A percentile compares a stretch with the other conserved stretches of the same genome.
These are phyloP conservation scores for Callopanchax toddi DNA, from an alignment of 2,113 vertebrate genomes.

Conservation along the genomic window DNA sequence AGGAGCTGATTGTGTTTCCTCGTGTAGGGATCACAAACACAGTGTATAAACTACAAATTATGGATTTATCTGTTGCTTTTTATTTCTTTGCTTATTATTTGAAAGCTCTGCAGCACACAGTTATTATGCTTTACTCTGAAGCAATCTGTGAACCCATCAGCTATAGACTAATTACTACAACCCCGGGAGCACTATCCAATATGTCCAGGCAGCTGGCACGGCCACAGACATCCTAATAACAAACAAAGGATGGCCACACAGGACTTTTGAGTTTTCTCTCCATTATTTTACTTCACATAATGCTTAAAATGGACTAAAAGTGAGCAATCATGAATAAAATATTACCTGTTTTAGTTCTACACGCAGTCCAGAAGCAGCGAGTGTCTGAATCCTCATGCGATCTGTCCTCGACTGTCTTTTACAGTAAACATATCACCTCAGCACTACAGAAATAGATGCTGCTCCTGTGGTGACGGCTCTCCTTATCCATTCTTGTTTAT, in stretches of 20 bases:
- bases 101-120: constrained; percentile 4
- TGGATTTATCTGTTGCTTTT: background rate
- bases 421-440: constrained; percentile 42
- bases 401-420: constrained; percentile 28
- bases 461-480: constrained; percentile 35
- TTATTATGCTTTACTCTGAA: constrained; percentile 7
- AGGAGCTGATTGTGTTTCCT: no score
- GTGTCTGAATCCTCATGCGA: constrained; percentile 14
- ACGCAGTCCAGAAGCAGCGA: constrained; percentile 1
- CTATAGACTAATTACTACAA: background rate
- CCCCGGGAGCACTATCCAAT: background rate
- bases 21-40: no score
- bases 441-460: constrained; percentile 39
- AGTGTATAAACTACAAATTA: background rate
- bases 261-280: background rate
- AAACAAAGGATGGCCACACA: background rate
- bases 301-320: background rate
- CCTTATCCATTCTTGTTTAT: constrained; percentile 48
- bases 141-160: constrained; percentile 20
- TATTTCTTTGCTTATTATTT: background rate
- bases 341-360: constrained; percentile 1
- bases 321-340: background rate
- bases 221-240: background rate
- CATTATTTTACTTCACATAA: background rate
- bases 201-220: constrained; percentile 12